Percentiles rank a stretch among this genome's conserved stretches.
Evolutionary conservation across 2,888 invertebrate species (phyloP).

Genomic region (Luperina testacea): DNA sequence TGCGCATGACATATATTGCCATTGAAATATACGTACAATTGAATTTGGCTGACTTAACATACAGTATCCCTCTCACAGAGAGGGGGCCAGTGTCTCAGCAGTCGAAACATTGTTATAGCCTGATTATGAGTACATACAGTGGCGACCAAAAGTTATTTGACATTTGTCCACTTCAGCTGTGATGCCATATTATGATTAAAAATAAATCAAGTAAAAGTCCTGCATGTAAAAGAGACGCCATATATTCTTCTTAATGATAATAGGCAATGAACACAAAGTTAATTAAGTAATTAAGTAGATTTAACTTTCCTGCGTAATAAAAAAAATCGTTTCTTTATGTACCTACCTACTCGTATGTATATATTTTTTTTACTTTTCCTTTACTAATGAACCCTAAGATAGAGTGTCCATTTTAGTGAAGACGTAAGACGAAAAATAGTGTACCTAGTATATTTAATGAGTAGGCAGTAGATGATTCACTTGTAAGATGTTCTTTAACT

Average conservation of each 20-base stretch:
- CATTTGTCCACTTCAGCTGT: too few relatives aligned
- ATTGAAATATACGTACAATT: neutral
- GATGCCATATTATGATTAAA: neutral
- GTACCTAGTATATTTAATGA: neutral
- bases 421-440: neutral
- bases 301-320: neutral
- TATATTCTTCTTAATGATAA: neutral
- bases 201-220: neutral
- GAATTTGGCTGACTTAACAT: neutral
- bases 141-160: too few relatives aligned
- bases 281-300: neutral
- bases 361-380: neutral
- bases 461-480: neutral
- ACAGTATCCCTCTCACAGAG: too few relatives aligned
- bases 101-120: too few relatives aligned
- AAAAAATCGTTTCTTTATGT: neutral
- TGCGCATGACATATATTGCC: neutral
- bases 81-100: too few relatives aligned
- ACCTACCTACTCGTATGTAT: too few relatives aligned
- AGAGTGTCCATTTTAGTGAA: neutral
- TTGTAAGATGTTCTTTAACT: neutral
- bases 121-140: too few relatives aligned
- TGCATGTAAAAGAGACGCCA: neutral
- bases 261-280: neutral
- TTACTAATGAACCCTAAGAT: neutral